A percentile compares a stretch with the other conserved stretches of the same genome.
Conservation (phyloP, 2,888 invertebrate genomes). For the Pheosia gnoma region DNA sequence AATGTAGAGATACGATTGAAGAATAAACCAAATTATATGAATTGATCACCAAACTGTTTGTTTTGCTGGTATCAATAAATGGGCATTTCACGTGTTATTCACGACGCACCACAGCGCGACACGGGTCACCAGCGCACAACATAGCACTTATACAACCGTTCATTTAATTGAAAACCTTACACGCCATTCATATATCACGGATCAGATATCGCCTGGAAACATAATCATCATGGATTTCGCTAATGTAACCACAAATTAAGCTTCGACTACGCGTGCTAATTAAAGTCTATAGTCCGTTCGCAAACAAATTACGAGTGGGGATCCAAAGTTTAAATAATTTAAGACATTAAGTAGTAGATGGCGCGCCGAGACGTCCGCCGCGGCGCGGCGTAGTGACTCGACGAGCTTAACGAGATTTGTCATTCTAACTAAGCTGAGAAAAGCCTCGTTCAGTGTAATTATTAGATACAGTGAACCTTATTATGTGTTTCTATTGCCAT, state of each 20-base stretch:
- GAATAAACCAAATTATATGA: background rate
- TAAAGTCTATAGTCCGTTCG: conserved; percentile 2
- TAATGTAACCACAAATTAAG: conserved; percentile 11
- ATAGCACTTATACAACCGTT: background rate
- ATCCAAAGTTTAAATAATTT: conserved; percentile 17
- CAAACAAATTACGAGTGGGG: conserved; percentile 12
- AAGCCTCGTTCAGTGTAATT: conserved; percentile 27
- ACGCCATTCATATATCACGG: background rate
- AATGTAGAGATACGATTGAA: background rate
- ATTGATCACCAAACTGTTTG: background rate
- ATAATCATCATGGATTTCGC: background rate
- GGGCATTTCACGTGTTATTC: background rate
- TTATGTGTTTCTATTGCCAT: conserved; percentile 3
- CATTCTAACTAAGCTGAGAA: conserved; percentile 48
- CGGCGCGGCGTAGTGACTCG: conserved; percentile 23
- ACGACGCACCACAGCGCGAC: background rate
- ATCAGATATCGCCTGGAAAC: background rate
- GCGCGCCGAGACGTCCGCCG: conserved; percentile 16
- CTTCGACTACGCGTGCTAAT: background rate
- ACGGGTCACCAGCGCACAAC: background rate
- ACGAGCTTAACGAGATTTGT: conserved; percentile 54
- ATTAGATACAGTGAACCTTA: conserved; percentile 26
- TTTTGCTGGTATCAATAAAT: background rate
- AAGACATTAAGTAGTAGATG: conserved; percentile 5
- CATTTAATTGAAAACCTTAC: background rate